phyloP scores from a whole-genome alignment of 2,797 vertebrate species.

The Zalophus californianus region DNA sequence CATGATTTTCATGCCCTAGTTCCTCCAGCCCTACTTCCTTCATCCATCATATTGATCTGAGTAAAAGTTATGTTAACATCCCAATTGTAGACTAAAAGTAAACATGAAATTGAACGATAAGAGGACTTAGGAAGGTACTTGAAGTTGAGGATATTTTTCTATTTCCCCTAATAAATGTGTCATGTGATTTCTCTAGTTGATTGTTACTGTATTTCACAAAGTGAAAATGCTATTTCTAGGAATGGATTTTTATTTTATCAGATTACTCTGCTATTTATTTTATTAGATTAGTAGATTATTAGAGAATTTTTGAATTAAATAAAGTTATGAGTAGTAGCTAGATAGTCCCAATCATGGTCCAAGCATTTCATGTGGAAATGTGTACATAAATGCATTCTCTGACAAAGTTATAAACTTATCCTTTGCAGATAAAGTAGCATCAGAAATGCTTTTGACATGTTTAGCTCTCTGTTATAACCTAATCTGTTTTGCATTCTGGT shows the following conservation, averaged over 20 bases:
- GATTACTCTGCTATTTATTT: neutral
- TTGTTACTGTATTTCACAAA: neutral
- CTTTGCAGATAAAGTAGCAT: neutral
- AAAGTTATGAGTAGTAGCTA: neutral
- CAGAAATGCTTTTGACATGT: constrained; percentile 41
- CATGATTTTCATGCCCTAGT: neutral
- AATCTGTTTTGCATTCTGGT: constrained; percentile 42
- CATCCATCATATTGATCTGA: neutral
- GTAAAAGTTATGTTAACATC: neutral
- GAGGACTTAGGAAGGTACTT: neutral
- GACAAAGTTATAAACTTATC: neutral
- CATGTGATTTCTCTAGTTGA: neutral
- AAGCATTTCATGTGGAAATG: constrained; percentile 32
- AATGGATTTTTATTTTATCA: constrained; percentile 15
- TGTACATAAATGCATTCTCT: neutral
- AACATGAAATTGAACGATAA: neutral
- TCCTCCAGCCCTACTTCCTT: neutral
- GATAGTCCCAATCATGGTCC: neutral
- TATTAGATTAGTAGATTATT: neutral
- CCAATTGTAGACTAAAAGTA: neutral
- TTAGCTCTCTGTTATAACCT: constrained; percentile 1
- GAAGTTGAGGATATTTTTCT: neutral
- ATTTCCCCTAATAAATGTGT: neutral
- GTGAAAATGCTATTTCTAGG: constrained; percentile 13
- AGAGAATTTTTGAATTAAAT: constrained; percentile 26